A percentile compares a stretch with the other conserved stretches of the same genome.
These are phyloP conservation scores for Subacronicta megacephala DNA, from an alignment of 2,888 invertebrate species.

Conservation along the genomic window DNA sequence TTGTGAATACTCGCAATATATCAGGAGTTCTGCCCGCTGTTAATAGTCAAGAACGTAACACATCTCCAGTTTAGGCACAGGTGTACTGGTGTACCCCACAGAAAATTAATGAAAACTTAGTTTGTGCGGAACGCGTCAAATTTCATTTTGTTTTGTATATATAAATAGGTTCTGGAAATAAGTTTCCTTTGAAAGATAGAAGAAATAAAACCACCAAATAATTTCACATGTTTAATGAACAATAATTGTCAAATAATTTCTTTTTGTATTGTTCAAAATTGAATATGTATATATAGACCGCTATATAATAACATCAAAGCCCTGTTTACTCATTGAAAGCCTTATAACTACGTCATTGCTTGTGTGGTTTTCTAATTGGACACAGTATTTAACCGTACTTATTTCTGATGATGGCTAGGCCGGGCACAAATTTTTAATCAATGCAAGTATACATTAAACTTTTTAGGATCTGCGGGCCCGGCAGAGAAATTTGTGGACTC, in stretches of 20 bases:
- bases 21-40: too few species aligned
- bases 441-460: neutral
- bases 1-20: too few species aligned
- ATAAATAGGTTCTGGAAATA: too few species aligned
- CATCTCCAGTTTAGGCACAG: too few species aligned
- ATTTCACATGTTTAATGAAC: slow-evolving; percentile 88
- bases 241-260: slow-evolving; percentile 84
- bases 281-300: slow-evolving; percentile 86
- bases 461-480: neutral
- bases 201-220: slow-evolving; percentile 66
- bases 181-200: neutral
- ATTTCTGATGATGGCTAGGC: slow-evolving; percentile 22
- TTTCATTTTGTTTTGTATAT: too few species aligned
- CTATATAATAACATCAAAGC: slow-evolving; percentile 86
- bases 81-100: too few species aligned
- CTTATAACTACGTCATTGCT: slow-evolving; percentile 76
- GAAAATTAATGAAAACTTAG: too few species aligned
- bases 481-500: too few species aligned
- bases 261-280: slow-evolving; percentile 85
- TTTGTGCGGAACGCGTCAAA: too few species aligned
- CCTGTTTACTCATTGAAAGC: slow-evolving; percentile 87
- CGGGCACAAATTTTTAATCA: neutral
- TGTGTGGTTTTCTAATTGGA: slow-evolving; percentile 59
- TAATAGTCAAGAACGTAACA: too few species aligned
- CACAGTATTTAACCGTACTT: slow-evolving; percentile 50